Conservation (phyloP, 2,888 invertebrate genomes). For the Masnerella sp. region DNA sequence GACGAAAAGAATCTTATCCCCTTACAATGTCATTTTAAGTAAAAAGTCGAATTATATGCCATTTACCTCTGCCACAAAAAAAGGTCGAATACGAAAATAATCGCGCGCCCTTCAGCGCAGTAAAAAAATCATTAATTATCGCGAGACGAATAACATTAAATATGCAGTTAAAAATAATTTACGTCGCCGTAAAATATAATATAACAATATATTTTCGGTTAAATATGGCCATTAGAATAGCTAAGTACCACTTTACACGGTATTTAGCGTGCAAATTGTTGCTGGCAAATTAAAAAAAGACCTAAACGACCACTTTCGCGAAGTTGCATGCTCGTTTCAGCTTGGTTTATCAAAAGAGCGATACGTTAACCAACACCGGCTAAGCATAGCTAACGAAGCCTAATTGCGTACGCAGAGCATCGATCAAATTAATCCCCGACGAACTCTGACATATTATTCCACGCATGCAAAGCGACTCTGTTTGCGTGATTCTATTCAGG, state of each 20-base stretch:
- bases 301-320: conserved; percentile 48
- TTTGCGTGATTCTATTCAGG: conserved; percentile 62
- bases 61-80: too few relatives aligned
- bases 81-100: too few relatives aligned
- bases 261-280: conserved; percentile 61
- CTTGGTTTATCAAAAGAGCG: conserved; percentile 50
- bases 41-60: conserved; percentile 51
- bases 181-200: conserved; percentile 20
- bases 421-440: conserved; percentile 71
- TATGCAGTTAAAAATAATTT: background rate
- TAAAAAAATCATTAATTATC: conserved; percentile 1
- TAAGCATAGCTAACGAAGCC: conserved; percentile 39
- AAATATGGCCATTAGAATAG: conserved; percentile 50
- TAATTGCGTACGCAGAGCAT: conserved; percentile 65
- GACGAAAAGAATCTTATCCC: conserved; percentile 66
- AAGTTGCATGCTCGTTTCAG: conserved; percentile 51
- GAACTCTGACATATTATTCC: conserved; percentile 48
- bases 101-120: too few relatives aligned
- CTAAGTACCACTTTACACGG: conserved; percentile 61
- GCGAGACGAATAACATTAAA: background rate
- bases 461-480: conserved; percentile 67
- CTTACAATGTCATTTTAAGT: conserved; percentile 62
- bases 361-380: conserved; percentile 44
- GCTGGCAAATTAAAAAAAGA: conserved; percentile 50
- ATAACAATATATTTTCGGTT: conserved; percentile 39